These are phyloP conservation scores for Labeo rohita DNA, from an alignment of 2,113 vertebrate genomes.

Conservation along the genomic window DNA sequence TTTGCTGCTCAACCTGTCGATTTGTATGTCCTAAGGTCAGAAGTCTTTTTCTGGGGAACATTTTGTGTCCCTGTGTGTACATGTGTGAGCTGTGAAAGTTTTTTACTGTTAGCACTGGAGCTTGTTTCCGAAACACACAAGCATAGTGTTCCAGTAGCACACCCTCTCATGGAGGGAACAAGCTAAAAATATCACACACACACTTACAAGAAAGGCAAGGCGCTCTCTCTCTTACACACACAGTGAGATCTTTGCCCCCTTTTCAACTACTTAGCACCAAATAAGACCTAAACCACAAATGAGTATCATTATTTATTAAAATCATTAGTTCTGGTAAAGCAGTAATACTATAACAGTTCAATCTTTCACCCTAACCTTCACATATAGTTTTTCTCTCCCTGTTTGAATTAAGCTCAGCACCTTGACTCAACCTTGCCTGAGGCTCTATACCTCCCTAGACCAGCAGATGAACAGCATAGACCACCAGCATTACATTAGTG, in stretches of 20 bases:
- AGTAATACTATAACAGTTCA: neutral
- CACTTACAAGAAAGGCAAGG: slow-evolving; percentile 30
- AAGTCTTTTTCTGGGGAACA: slow-evolving; percentile 25
- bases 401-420: slow-evolving; percentile 23
- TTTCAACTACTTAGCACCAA: slow-evolving; percentile 14
- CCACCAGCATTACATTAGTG: neutral
- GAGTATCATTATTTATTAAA: slow-evolving; percentile 16
- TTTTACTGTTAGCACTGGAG: slow-evolving; percentile 47
- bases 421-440: slow-evolving; percentile 47
- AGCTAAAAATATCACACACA: slow-evolving; percentile 60
- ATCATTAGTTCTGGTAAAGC: slow-evolving; percentile 9
- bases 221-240: slow-evolving; percentile 35
- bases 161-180: slow-evolving; percentile 55
- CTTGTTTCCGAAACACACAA: slow-evolving; percentile 55
- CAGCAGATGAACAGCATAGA: slow-evolving; percentile 46
- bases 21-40: neutral
- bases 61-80: slow-evolving; percentile 9
- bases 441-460: slow-evolving; percentile 35
- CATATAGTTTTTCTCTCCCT: slow-evolving; percentile 29
- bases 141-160: slow-evolving; percentile 55
- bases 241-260: slow-evolving; percentile 43
- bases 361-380: slow-evolving; percentile 11
- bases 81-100: slow-evolving; percentile 24
- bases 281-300: slow-evolving; percentile 10
- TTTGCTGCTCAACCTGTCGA: neutral